Percentiles rank a stretch among this genome's conserved stretches.
Evolutionary conservation across 2,113 vertebrate genomes (phyloP).

Genomic region (Actenoides lindsayi): DNA sequence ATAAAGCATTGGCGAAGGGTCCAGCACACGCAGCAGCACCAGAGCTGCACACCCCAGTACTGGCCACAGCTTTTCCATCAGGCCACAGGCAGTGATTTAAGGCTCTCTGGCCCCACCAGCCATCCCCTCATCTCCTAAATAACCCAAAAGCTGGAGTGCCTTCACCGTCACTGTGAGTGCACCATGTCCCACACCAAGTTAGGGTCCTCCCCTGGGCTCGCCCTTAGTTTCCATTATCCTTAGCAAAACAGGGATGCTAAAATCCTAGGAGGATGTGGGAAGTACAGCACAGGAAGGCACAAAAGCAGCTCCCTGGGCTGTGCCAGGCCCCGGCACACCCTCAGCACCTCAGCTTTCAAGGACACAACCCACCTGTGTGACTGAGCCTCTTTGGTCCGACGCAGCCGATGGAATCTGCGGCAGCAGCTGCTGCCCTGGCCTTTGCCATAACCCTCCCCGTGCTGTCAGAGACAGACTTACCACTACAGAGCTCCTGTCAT

Average conservation of each 20-base stretch:
- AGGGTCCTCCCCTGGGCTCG: not conserved
- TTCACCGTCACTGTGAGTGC: fast-evolving
- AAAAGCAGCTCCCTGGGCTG: not conserved
- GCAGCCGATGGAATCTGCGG: not conserved
- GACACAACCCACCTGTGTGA: not conserved
- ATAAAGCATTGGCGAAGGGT: fast-evolving
- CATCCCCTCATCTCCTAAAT: not conserved
- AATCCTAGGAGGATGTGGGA: not conserved
- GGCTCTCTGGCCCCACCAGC: not conserved
- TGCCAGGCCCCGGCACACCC: not conserved
- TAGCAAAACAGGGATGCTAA: not conserved
- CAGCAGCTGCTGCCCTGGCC: not conserved
- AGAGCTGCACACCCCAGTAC: fast-evolving
- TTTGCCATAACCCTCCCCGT: not conserved
- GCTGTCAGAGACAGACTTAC: fast-evolving
- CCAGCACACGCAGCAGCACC: fast-evolving
- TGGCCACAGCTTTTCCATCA: fast-evolving
- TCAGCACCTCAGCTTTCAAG: fast-evolving
- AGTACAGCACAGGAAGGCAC: not conserved
- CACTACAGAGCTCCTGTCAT: not conserved
- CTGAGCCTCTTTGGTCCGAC: not conserved
- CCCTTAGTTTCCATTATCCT: not conserved
- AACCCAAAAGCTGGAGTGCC: not conserved
- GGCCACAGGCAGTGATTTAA: not conserved
- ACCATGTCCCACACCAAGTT: fast-evolving